phyloP scores from a whole-genome alignment of 2,797 vertebrate genomes.

The Xerus rutilus region DNA sequence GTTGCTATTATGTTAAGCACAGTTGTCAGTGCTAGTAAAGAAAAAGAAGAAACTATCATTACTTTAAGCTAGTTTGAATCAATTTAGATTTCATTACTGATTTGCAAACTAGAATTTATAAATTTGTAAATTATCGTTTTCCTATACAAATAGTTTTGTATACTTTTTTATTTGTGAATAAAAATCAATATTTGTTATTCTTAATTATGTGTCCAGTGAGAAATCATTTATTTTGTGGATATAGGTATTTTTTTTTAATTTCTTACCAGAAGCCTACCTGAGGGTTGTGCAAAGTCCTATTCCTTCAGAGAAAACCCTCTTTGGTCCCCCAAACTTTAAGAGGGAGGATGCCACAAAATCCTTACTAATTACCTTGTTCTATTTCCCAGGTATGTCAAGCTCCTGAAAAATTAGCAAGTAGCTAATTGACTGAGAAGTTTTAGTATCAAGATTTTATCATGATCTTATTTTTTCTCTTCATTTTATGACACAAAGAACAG shows the following conservation, averaged over 20 bases:
- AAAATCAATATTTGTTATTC: conserved; percentile 80
- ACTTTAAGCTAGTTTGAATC: conserved; percentile 64
- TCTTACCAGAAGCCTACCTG: background rate
- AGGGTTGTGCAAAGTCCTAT: background rate
- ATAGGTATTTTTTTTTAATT: background rate
- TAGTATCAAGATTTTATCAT: background rate
- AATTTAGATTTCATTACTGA: conserved; percentile 70
- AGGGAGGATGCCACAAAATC: background rate
- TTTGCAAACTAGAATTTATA: conserved; percentile 80
- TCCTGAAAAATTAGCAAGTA: background rate
- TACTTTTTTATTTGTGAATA: conserved; percentile 89
- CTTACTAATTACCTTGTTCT: background rate
- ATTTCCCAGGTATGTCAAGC: background rate
- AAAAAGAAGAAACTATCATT: conserved; percentile 39
- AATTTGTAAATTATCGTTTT: conserved; percentile 84
- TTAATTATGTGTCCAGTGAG: background rate
- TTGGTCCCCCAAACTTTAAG: background rate
- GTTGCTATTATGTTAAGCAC: conserved; percentile 84
- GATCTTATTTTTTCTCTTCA: background rate
- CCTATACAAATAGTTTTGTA: conserved; percentile 85
- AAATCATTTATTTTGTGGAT: background rate
- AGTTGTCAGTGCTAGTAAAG: conserved; percentile 76
- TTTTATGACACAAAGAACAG: background rate
- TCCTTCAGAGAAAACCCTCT: background rate
- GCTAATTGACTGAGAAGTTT: background rate